phyloP scores from a whole-genome alignment of 2,888 invertebrate genomes.

The Agrochola litura region DNA sequence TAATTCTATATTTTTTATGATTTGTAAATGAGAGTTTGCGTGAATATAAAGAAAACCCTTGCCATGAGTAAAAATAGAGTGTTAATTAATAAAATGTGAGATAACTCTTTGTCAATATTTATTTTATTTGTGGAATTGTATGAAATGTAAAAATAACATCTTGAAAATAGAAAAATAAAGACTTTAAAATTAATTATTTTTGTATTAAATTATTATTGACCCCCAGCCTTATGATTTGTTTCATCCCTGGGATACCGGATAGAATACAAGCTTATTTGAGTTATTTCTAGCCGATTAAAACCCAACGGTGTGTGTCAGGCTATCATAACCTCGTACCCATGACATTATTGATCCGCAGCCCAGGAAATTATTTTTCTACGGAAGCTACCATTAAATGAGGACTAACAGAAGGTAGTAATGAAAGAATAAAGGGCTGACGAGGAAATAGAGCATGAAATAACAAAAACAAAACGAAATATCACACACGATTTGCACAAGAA shows the following conservation, averaged over 20 bases:
- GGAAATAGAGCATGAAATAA: not conserved
- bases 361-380: too few relatives aligned
- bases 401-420: too few relatives aligned
- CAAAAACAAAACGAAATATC: slow-evolving; percentile 12
- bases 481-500: slow-evolving; percentile 54
- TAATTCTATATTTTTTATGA: slow-evolving; percentile 27
- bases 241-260: too few relatives aligned
- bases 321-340: too few relatives aligned
- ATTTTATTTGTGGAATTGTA: slow-evolving; percentile 74
- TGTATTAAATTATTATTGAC: not conserved
- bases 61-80: slow-evolving; percentile 44
- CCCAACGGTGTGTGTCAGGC: too few relatives aligned
- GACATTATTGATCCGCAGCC: too few relatives aligned
- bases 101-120: slow-evolving; percentile 49
- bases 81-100: slow-evolving; percentile 55
- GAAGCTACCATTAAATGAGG: not conserved
- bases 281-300: too few relatives aligned
- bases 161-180: slow-evolving; percentile 75
- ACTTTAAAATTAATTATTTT: slow-evolving; percentile 67
- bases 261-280: too few relatives aligned
- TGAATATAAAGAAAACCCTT: slow-evolving; percentile 31
- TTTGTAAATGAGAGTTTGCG: slow-evolving; percentile 26
- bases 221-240: not conserved
- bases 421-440: not conserved
- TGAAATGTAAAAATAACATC: slow-evolving; percentile 75